phyloP scores from a whole-genome alignment of 2,888 invertebrate genomes.

The Notocelia uddmanniana region DNA sequence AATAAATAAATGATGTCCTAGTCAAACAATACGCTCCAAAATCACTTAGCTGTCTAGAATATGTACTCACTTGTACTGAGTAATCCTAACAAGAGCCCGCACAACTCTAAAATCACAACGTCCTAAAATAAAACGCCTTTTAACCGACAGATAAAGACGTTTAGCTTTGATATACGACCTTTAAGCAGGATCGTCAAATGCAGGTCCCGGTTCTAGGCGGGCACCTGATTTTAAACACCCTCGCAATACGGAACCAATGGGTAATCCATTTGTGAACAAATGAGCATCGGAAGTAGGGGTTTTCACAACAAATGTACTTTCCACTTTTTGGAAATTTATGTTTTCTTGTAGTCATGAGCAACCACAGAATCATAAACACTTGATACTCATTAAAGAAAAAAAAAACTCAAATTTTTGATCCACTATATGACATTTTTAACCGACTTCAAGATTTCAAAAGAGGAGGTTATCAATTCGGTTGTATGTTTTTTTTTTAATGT shows the following conservation, averaged over 20 bases:
- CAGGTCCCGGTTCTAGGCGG: slow-evolving; percentile 2
- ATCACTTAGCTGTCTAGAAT: background rate
- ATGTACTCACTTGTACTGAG: background rate
- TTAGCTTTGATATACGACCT: slow-evolving; percentile 15
- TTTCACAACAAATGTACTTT: too few species aligned
- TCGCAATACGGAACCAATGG: slow-evolving; percentile 4
- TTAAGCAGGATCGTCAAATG: slow-evolving; percentile 12
- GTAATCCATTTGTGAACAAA: slow-evolving; percentile 1
- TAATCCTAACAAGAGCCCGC: background rate
- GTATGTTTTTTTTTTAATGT: too few species aligned
- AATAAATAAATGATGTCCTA: too few species aligned
- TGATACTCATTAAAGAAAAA: too few species aligned
- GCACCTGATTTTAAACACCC: slow-evolving; percentile 18
- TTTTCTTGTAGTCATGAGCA: too few species aligned
- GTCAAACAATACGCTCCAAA: background rate
- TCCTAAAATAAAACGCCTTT: slow-evolving; percentile 24
- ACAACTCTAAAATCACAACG: background rate
- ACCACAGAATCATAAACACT: too few species aligned
- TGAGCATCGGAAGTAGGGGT: background rate
- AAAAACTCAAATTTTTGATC: too few species aligned
- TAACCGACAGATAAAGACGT: slow-evolving; percentile 4
- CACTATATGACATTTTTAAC: too few species aligned
- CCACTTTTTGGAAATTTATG: too few species aligned
- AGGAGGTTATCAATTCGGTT: too few species aligned
- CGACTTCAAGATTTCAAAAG: too few species aligned